A percentile compares a stretch with the other conserved stretches of the same genome.
Evolutionary conservation across 2,888 invertebrate genomes (phyloP).

Genomic region (Aelia acuminata): DNA sequence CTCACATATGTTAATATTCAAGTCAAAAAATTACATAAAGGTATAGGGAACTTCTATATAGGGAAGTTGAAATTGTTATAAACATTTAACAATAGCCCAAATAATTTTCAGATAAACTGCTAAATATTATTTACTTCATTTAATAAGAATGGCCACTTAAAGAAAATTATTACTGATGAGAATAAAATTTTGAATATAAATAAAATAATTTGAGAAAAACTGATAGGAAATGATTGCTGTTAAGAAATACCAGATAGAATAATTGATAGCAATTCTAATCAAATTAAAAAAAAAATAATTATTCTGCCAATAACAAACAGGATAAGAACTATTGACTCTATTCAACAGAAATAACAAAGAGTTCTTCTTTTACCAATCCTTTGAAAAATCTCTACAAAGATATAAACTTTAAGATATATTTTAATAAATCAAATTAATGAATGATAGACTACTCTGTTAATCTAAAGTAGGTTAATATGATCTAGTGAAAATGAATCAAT

Average conservation of each 20-base stretch:
- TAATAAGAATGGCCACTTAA: not conserved
- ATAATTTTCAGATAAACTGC: too few species aligned
- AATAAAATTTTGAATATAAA: not conserved
- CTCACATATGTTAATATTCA: too few species aligned
- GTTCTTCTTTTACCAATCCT: not conserved
- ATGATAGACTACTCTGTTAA: not conserved
- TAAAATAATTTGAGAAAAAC: not conserved
- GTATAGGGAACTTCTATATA: too few species aligned
- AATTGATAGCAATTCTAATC: slow-evolving; percentile 14
- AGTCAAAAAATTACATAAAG: too few species aligned
- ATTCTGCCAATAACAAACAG: not conserved
- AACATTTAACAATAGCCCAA: too few species aligned
- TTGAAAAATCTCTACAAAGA: too few species aligned
- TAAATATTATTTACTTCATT: not conserved
- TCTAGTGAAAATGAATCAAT: too few species aligned
- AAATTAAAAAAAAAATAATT: not conserved
- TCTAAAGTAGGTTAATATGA: too few species aligned
- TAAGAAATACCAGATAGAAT: not conserved
- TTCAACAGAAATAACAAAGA: not conserved
- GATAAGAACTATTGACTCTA: not conserved
- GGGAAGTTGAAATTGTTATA: too few species aligned
- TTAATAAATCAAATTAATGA: not conserved
- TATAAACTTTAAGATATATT: not conserved
- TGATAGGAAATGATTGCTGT: not conserved
- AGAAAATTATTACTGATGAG: not conserved